These are phyloP conservation scores for Microctonus aethiopoides DNA, from an alignment of 2,888 invertebrate genomes.

Conservation along the genomic window DNA sequence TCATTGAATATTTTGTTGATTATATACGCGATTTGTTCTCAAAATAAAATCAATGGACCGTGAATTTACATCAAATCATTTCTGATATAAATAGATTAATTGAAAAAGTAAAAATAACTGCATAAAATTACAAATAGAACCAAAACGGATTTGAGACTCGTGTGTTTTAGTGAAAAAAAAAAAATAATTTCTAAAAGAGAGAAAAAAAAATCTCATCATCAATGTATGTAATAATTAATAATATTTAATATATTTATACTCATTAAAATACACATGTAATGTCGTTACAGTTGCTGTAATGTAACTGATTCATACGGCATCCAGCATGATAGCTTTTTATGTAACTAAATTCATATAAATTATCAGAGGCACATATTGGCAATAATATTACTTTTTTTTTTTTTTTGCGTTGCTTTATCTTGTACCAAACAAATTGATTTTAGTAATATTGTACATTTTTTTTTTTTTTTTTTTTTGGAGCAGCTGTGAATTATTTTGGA, in stretches of 20 bases:
- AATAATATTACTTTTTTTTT: background rate
- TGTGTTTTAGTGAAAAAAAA: no score
- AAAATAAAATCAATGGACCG: background rate
- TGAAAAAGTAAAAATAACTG: background rate
- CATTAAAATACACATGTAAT: background rate
- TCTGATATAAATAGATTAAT: background rate
- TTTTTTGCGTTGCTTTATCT: background rate
- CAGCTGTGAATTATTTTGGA: background rate
- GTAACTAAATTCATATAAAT: background rate
- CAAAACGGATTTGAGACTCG: no score
- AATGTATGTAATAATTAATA: background rate
- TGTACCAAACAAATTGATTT: background rate
- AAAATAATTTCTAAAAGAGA: background rate
- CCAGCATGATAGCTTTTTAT: background rate
- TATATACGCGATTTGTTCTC: background rate
- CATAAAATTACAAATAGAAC: no score
- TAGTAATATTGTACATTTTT: background rate
- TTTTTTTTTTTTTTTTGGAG: no score
- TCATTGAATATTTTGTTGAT: background rate
- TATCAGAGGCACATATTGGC: constrained; percentile 8
- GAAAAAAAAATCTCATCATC: background rate
- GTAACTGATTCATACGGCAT: background rate
- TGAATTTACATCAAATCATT: background rate
- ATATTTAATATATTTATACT: background rate
- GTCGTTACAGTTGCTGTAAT: background rate